These are phyloP conservation scores for Babyrousa celebensis DNA, from an alignment of 2,797 vertebrate species.

Conservation along the genomic window DNA sequence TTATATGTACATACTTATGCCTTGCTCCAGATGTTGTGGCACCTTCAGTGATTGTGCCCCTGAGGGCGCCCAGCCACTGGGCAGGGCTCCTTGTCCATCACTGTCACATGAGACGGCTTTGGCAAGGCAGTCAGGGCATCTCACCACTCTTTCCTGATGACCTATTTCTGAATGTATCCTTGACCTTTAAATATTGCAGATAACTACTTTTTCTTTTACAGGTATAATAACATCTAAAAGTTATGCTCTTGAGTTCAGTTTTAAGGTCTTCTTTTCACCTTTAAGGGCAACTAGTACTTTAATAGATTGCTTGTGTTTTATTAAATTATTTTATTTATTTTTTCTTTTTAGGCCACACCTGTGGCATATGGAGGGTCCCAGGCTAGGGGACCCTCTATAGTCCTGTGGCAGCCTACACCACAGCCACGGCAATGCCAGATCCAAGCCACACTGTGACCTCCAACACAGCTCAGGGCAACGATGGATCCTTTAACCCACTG, in stretches of 20 bases:
- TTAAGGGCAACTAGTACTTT: conserved; percentile 66
- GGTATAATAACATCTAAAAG: conserved; percentile 71
- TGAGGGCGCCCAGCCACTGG: too few relatives aligned
- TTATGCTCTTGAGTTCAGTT: conserved; percentile 75
- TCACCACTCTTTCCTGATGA: conserved; percentile 42
- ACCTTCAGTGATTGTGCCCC: background rate
- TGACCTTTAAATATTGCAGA: conserved; percentile 84
- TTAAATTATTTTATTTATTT: background rate
- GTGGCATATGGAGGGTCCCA: too few relatives aligned
- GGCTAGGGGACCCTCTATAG: too few relatives aligned
- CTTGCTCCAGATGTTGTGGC: rapidly evolving
- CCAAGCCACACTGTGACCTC: too few relatives aligned
- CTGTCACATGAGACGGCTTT: background rate
- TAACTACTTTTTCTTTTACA: conserved; percentile 80
- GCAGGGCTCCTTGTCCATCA: background rate
- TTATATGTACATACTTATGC: background rate
- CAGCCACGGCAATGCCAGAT: too few relatives aligned
- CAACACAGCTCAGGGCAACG: too few relatives aligned
- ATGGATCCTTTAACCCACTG: too few relatives aligned
- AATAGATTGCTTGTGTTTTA: conserved; percentile 83
- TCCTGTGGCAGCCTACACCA: too few relatives aligned
- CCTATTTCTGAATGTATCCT: conserved; percentile 77
- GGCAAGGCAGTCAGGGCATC: background rate
- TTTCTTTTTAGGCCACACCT: too few relatives aligned
- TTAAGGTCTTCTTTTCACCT: conserved; percentile 75